Conservation (phyloP, 2,888 invertebrate genomes). For the Spisula subtruncata region DNA sequence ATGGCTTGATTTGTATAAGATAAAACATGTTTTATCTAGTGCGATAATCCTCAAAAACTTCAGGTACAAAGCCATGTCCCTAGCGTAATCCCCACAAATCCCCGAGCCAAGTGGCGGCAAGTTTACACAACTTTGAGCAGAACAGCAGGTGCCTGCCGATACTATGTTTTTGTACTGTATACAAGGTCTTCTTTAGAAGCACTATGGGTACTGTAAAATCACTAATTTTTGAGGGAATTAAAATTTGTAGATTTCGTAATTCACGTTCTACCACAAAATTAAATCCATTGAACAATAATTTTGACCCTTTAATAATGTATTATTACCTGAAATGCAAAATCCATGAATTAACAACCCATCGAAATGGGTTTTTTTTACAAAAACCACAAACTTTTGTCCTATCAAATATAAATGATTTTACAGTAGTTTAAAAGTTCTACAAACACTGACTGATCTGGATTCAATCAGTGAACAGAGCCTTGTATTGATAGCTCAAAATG, state of each 20-base stretch:
- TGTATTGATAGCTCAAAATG: neutral
- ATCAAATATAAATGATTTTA: too few species aligned
- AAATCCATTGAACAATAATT: too few species aligned
- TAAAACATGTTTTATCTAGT: conserved; percentile 8
- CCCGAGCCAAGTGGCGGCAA: conserved; percentile 46
- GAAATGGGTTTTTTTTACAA: too few species aligned
- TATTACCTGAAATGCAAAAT: too few species aligned
- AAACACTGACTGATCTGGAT: neutral
- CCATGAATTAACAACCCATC: too few species aligned
- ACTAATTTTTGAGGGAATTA: too few species aligned
- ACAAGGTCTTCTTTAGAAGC: neutral
- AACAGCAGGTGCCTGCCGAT: conserved; percentile 4
- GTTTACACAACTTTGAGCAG: neutral
- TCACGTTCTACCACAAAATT: too few species aligned
- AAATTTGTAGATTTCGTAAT: too few species aligned
- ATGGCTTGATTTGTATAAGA: neutral
- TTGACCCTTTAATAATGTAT: too few species aligned
- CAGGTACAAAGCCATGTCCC: conserved; percentile 40
- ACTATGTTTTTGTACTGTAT: neutral
- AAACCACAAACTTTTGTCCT: too few species aligned
- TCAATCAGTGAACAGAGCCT: conserved; percentile 3
- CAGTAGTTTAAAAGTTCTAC: neutral
- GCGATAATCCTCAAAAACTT: conserved; percentile 25
- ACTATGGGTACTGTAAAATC: too few species aligned
- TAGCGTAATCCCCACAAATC: conserved; percentile 47